Evolutionary conservation across 2,113 vertebrate genomes (phyloP), one percentile per base, ranked within the genome.

Genomic region (Aspiorhynchus laticeps): DNA sequence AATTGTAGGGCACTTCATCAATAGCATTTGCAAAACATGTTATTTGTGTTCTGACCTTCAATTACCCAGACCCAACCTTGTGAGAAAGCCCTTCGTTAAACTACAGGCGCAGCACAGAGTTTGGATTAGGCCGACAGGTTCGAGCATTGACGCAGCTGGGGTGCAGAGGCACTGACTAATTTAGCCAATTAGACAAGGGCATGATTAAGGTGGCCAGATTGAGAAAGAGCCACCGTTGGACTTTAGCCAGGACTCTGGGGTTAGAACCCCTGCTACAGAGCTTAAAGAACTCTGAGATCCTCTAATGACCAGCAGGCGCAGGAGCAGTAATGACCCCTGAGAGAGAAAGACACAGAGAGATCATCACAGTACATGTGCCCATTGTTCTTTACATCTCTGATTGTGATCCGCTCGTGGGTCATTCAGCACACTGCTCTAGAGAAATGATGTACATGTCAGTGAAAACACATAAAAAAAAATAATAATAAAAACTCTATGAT

Each of bases 121-220:
- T 65, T 56, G 75, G 79, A 77, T 93, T 92, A 87, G 92, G 93
- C 90, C 87, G 91, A 90, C 93, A 90, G 90, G 90, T 91, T 93
- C 90, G 91, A 91, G 91, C 87, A 91, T 88, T 36, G 87, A 86
- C 90, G 88, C 93, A 88, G 88, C 88, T 88, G 93, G 92, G 92
- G 91, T 90, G 90, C 78, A 69, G 80, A 88, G 93, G 83, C 94
- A 94, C 93, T 91, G 83, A 92, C 93, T 87, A 93, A 93, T 93
- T 92, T 90, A 92, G 93, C 93, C 94, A 95, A 95, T 95, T 95
- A 95, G 92, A 94, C 89, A 90, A 93, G 92, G 91, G 90, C 86
- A 92, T 94, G 93, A 94, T 94, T 95, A 93, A 93, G 93, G 89
- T 92, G 93, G 91, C 93, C 93, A 94, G 94, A 95, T 94, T 94